Conservation (phyloP, 2,888 invertebrate species). For the Andrena dorsata region DNA sequence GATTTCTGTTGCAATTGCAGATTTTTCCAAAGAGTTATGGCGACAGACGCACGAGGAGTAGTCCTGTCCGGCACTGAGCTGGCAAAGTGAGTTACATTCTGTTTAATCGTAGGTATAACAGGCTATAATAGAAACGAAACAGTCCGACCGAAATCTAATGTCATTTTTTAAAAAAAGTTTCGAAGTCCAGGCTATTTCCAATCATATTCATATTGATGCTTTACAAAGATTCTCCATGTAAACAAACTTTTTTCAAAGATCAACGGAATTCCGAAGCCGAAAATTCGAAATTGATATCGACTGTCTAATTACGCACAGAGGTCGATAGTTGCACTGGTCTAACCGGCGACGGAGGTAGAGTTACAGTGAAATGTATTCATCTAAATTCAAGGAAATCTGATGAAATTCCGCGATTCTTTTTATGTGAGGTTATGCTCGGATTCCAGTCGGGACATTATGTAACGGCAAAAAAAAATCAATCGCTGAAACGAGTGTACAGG, state of each 20-base stretch:
- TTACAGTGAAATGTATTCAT: not conserved
- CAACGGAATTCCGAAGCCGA: not conserved
- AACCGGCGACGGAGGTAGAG: not conserved
- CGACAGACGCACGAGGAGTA: constrained; percentile 77
- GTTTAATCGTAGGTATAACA: not conserved
- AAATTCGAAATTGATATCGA: not conserved
- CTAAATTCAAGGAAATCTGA: not conserved
- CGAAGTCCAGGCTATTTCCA: not conserved
- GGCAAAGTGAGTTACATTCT: constrained; percentile 87
- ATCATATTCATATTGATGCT: not conserved
- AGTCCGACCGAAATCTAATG: not conserved
- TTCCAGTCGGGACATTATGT: constrained; percentile 7
- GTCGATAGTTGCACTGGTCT: constrained; percentile 10
- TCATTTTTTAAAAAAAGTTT: too few relatives aligned
- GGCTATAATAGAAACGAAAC: not conserved
- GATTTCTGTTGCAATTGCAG: constrained; percentile 59
- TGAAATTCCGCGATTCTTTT: constrained; percentile 2
- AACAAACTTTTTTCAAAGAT: not conserved
- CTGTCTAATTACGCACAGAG: not conserved
- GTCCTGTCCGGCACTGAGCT: constrained; percentile 89
- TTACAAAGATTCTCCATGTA: not conserved
- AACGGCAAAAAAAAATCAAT: not conserved
- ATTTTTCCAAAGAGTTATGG: constrained; percentile 77
- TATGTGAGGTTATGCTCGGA: constrained; percentile 58
- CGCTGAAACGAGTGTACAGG: not conserved